Percentiles rank a stretch among this genome's conserved stretches.
These are phyloP conservation scores for Podarcis cretensis DNA, from an alignment of 2,113 vertebrate genomes.

Conservation along the genomic window DNA sequence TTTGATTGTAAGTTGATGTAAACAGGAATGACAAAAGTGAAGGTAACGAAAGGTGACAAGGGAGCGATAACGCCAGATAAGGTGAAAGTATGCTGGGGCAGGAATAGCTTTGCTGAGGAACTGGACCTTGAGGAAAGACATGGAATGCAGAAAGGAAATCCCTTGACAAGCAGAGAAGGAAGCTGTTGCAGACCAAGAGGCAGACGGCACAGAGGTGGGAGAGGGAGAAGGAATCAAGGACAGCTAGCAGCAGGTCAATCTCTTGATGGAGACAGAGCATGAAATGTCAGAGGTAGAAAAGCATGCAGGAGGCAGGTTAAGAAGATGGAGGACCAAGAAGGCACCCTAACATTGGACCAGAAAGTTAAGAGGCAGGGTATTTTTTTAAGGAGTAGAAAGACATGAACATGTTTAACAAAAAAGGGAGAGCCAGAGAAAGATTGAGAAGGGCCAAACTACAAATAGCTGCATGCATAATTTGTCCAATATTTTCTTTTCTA, in stretches of 20 bases:
- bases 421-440: background rate
- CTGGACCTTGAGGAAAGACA: background rate
- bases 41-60: background rate
- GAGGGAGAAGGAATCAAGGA: background rate
- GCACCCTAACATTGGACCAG: background rate
- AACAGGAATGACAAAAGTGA: background rate
- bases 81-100: background rate
- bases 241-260: background rate
- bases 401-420: background rate
- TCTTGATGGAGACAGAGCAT: background rate
- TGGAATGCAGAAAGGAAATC: background rate
- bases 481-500: background rate
- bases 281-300: background rate
- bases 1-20: background rate
- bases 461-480: background rate
- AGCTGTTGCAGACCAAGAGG: background rate
- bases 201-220: background rate
- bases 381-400: background rate
- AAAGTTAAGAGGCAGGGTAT: background rate
- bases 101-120: background rate
- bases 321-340: background rate
- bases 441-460: background rate
- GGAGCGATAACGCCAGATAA: background rate
- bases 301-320: background rate
- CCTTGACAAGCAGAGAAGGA: background rate